Conservation (phyloP, 2,113 vertebrate species). For the Vidua chalybeata region DNA sequence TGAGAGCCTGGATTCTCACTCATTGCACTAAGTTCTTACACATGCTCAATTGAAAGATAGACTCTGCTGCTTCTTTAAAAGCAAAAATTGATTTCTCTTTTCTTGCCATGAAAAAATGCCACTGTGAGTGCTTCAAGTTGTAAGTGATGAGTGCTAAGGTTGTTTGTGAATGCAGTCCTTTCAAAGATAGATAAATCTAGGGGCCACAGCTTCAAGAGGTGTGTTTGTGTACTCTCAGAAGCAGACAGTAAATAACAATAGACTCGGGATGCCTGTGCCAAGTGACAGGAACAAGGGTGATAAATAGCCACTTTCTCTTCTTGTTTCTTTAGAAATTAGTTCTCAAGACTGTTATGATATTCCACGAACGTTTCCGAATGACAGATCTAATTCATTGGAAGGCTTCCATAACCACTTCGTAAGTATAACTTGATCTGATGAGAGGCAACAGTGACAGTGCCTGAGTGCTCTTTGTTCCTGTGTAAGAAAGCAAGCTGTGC, state of each 20-base stretch:
- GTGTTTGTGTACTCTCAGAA: not conserved
- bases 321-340: constrained; percentile 84
- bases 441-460: not conserved
- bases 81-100: not conserved
- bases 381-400: constrained; percentile 93
- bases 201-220: not conserved
- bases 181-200: not conserved
- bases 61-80: not conserved
- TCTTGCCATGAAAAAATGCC: not conserved
- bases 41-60: not conserved
- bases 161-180: not conserved
- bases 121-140: not conserved
- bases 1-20: not conserved
- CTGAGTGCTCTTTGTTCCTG: not conserved
- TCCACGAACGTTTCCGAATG: constrained; percentile 91
- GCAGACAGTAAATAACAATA: constrained; percentile 13
- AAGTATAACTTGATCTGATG: constrained; percentile 75
- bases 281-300: not conserved
- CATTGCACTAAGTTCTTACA: not conserved
- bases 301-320: constrained; percentile 49
- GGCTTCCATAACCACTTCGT: constrained; percentile 95
- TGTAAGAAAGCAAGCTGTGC: not conserved
- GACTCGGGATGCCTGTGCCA: not conserved
- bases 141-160: not conserved
- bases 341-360: constrained; percentile 98